A percentile compares a stretch with the other conserved stretches of the same genome.
These are phyloP conservation scores for Clarias laeviceps DNA, from an alignment of 2,797 vertebrate species.

Conservation along the genomic window DNA sequence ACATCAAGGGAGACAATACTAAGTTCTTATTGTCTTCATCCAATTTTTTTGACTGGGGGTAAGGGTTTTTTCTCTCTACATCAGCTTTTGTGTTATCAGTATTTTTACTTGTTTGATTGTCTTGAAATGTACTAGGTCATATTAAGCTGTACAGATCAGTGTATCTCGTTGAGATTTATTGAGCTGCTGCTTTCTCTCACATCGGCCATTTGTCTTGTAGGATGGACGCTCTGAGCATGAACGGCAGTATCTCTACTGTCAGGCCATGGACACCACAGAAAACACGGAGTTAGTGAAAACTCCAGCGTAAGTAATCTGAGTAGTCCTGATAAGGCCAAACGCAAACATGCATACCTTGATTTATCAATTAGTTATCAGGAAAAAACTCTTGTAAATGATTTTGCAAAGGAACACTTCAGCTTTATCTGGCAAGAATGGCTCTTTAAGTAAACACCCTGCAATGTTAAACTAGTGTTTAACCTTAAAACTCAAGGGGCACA, in stretches of 20 bases:
- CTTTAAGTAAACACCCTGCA: not conserved
- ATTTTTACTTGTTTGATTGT: not conserved
- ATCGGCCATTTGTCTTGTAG: conserved; percentile 65
- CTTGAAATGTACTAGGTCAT: not conserved
- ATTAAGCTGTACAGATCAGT: not conserved
- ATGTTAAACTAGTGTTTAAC: not conserved
- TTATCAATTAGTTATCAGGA: not conserved
- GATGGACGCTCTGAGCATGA: conserved; percentile 94
- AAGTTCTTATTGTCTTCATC: no score
- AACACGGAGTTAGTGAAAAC: conserved; percentile 93
- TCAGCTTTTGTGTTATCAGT: not conserved
- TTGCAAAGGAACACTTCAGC: not conserved
- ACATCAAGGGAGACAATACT: no score
- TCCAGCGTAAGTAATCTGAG: conserved; percentile 79
- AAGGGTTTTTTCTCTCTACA: not conserved
- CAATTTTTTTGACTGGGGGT: no score
- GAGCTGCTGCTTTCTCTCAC: not conserved
- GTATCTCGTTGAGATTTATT: not conserved
- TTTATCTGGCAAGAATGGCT: not conserved
- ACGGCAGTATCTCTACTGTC: conserved; percentile 93
- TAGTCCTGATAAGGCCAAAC: not conserved
- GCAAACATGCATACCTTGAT: not conserved
- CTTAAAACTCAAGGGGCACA: no score
- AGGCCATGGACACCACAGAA: conserved; percentile 80
- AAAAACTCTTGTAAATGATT: not conserved